These are phyloP conservation scores for Tipula vernalis DNA, from an alignment of 2,888 invertebrate species.

Conservation along the genomic window DNA sequence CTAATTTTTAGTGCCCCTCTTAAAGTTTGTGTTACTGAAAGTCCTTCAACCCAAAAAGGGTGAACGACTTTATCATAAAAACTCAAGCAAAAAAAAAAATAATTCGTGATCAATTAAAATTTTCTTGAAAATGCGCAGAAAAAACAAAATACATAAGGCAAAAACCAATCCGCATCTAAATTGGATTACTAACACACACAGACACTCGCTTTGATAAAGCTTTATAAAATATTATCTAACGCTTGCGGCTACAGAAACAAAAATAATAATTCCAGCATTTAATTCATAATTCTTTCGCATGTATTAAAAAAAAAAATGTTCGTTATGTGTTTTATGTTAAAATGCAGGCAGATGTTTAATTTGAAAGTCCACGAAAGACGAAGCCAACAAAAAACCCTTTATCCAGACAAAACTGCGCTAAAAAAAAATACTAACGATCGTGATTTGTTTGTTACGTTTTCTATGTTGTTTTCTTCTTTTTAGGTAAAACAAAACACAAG, in stretches of 20 bases:
- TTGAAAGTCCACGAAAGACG: not conserved
- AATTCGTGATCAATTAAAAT: slow-evolving; percentile 4
- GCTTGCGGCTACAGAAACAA: not conserved
- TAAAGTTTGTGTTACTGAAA: not conserved
- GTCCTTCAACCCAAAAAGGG: not conserved
- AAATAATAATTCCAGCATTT: not conserved
- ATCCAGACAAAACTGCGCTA: not conserved
- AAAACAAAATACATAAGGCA: not conserved
- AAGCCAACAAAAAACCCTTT: not conserved
- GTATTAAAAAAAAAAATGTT: not conserved
- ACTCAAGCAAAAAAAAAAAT: not conserved
- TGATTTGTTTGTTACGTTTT: not conserved
- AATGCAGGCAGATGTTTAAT: not conserved
- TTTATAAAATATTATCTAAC: not conserved
- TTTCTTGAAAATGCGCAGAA: not conserved
- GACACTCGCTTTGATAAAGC: not conserved
- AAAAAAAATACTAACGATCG: not conserved
- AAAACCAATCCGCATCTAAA: not conserved
- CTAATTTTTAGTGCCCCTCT: no score
- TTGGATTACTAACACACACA: not conserved
- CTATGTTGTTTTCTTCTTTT: not conserved
- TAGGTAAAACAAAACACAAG: not conserved
- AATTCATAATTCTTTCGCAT: not conserved
- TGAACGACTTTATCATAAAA: not conserved
- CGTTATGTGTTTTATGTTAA: not conserved